Evolutionary conservation across 2,113 vertebrate species (phyloP).

Genomic region (Nyctereutes procyonoides): DNA sequence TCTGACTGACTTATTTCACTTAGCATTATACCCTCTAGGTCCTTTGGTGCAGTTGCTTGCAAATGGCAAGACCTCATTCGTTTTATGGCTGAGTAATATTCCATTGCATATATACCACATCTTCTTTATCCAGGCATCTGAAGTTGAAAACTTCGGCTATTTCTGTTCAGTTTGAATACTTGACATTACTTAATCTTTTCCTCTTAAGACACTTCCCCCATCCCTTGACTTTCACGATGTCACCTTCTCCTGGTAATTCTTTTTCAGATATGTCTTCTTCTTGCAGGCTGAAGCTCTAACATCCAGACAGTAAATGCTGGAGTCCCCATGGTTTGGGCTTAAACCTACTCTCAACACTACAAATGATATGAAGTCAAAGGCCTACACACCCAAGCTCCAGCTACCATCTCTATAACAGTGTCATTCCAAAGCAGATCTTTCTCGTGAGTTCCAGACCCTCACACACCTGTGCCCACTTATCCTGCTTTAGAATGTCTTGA

Average conservation of each 20-base stretch:
- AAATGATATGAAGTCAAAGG: not conserved
- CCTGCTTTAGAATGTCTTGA: not conserved
- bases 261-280: not conserved
- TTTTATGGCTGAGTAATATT: not conserved
- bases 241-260: not conserved
- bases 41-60: not conserved
- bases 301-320: not conserved
- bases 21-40: not conserved
- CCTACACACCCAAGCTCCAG: not conserved
- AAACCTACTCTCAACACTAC: not conserved
- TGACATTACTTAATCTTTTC: not conserved
- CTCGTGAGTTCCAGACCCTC: not conserved
- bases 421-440: not conserved
- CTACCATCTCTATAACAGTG: not conserved
- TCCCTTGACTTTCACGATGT: not conserved
- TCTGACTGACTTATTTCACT: not conserved
- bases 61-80: not conserved
- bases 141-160: not conserved
- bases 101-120: not conserved
- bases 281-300: not conserved
- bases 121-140: not conserved
- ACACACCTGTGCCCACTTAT: not conserved
- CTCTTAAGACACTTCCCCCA: not conserved
- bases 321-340: not conserved
- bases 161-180: not conserved